Evolutionary conservation across 2,888 invertebrate species (phyloP).

Genomic region (Temnothorax unifasciatus): DNA sequence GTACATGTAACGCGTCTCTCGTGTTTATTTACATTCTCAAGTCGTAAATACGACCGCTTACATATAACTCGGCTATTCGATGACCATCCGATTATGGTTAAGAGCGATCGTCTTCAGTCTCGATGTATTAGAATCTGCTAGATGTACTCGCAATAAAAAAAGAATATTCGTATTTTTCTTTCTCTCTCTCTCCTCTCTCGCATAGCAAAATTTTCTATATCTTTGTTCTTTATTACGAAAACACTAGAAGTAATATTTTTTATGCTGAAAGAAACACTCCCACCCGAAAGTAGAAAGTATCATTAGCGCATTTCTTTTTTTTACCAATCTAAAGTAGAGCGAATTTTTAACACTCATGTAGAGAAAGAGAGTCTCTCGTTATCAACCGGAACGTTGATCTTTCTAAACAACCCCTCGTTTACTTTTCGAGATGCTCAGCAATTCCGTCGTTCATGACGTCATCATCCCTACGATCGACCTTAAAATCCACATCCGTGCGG

Average conservation of each 20-base stretch:
- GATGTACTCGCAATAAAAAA: not conserved
- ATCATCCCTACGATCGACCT: slow-evolving; percentile 11
- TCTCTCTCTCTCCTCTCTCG: too few species aligned
- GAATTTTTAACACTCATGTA: not conserved
- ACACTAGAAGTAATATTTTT: not conserved
- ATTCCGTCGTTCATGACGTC: slow-evolving; percentile 1
- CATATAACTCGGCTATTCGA: not conserved
- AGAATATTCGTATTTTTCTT: not conserved
- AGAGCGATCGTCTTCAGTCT: not conserved
- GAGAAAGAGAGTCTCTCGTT: not conserved
- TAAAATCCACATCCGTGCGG: not conserved
- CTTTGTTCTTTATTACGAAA: not conserved
- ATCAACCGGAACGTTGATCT: not conserved
- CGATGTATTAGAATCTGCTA: not conserved
- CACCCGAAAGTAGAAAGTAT: not conserved
- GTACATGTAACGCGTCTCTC: slow-evolving; percentile 5
- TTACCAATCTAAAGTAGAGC: not conserved
- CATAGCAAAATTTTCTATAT: not conserved
- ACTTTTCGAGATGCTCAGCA: not conserved
- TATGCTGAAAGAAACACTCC: not conserved
- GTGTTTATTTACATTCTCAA: not conserved
- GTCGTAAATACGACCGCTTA: not conserved
- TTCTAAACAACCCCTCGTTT: not conserved
- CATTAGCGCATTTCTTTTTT: not conserved
- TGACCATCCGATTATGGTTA: not conserved